Base-by-base conservation (phyloP, 2,888 invertebrate species). In the Syrphus vitripennis region DNA sequence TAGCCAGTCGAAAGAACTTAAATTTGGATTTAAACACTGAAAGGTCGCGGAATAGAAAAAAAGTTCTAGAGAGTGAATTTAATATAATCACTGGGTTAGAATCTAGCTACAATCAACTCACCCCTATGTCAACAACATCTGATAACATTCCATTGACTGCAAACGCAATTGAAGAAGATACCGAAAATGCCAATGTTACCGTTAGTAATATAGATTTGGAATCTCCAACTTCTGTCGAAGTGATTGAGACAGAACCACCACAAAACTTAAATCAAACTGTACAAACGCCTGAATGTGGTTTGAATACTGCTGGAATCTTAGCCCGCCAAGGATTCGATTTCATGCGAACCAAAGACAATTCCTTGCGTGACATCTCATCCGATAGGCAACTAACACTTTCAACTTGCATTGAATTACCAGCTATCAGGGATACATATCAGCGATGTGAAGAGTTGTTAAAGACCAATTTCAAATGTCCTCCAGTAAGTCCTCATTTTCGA, bases 61-160 rank as follows among this genome's bases (percentile, higher is more conserved):
- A 88, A 74, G 89, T 91, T 3, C 75, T 90, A 1, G 88, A 89
- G 79, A 90, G 90, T 72, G 90, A 91, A 88, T 90, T 88, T 75
- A 83, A 89, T 75, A 90, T 89, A 83, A 82, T 89, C 29, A 90
- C 87, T 4, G 91, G 87, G 31, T 82, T 57, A 67, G 29, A 89
- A 21, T n/a, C n/a, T n/a, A 88, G 88, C 0, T 89, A 89, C 82
- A 74, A 83, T 4, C 88, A 87, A 31, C 29, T 79, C 0, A 90
- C 90, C 2, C 90, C 90, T 0, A 90, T 90, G 90, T 91, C 91
- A 4, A 90, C 90, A 9, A 89, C 89, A 29, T 90, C 90, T 3
- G 90, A 89, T 76, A 84, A 72, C 12, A 63, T 80, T 37, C 76
- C 83, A 31, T 16, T 40, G 16, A 50, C 53, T 65, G 76, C 79